Percentiles rank a stretch among this genome's conserved stretches.
phyloP scores from a whole-genome alignment of 2,797 vertebrate genomes.

The Channallabes apus region DNA sequence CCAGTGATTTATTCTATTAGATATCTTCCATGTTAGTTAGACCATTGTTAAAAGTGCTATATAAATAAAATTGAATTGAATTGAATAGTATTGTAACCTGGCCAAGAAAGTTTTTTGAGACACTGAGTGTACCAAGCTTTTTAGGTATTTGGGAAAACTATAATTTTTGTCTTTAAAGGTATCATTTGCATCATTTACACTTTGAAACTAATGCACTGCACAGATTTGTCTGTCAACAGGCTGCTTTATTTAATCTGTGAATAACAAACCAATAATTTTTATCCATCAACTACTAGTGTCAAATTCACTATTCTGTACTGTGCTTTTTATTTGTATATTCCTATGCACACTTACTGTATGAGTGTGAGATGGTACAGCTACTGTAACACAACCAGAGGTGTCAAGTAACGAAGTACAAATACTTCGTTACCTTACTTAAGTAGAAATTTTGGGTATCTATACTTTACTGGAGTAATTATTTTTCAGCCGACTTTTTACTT shows the following conservation, averaged over 20 bases:
- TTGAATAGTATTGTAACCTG: constrained; percentile 9
- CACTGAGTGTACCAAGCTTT: constrained; percentile 18
- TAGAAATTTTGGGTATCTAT: too few species aligned
- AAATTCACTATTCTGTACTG: neutral
- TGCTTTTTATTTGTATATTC: constrained; percentile 18
- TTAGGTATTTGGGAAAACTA: constrained; percentile 16
- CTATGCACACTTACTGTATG: constrained; percentile 31
- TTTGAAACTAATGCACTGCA: constrained; percentile 36
- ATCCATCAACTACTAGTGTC: constrained; percentile 22
- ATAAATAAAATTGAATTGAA: too few species aligned
- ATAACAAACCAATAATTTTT: constrained; percentile 45
- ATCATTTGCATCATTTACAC: constrained; percentile 21
- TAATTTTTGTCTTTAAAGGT: constrained; percentile 25
- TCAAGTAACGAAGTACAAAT: too few species aligned
- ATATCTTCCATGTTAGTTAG: constrained; percentile 43
- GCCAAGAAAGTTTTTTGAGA: constrained; percentile 43
- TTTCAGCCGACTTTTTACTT: too few species aligned
- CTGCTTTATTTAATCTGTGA: constrained; percentile 28
- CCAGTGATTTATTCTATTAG: constrained; percentile 31
- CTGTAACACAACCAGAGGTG: too few species aligned
- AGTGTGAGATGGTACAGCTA: constrained; percentile 16
- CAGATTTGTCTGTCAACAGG: constrained; percentile 39
- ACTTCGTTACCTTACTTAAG: too few species aligned
- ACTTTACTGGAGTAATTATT: too few species aligned
- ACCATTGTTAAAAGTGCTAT: too few species aligned